phyloP scores from a whole-genome alignment of 2,113 vertebrate genomes.

The Gallinago undulata region DNA sequence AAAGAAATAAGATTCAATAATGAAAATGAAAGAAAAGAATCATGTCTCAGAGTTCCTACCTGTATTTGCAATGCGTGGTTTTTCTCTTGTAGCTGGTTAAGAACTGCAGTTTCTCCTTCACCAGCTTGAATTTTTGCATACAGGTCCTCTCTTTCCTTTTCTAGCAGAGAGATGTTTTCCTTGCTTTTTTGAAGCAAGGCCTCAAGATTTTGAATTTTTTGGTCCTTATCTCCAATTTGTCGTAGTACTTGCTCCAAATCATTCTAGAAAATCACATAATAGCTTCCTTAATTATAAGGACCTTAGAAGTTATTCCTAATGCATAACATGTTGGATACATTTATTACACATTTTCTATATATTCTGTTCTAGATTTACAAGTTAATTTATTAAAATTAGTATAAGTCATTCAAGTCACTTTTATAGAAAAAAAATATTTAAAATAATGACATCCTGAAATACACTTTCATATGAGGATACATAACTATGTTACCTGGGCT shows the following conservation, averaged over 20 bases:
- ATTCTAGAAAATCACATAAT: constrained; percentile 79
- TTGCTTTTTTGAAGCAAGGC: constrained; percentile 96
- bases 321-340: constrained; percentile 13
- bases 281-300: constrained; percentile 44
- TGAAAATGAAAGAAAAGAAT: background rate
- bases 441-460: background rate
- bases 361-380: background rate
- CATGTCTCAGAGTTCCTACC: constrained; percentile 56
- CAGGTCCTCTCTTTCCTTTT: constrained; percentile 93
- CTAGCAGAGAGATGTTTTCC: constrained; percentile 89
- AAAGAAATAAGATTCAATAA: background rate
- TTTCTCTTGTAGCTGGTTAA: constrained; percentile 96
- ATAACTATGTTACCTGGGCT: constrained; percentile 83
- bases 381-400: background rate
- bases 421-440: background rate
- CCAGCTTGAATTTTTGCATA: constrained; percentile 98
- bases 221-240: constrained; percentile 98
- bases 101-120: constrained; percentile 93
- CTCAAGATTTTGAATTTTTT: constrained; percentile 99
- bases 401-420: background rate
- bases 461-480: background rate
- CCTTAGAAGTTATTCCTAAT: constrained; percentile 25
- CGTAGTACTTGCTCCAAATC: constrained; percentile 97
- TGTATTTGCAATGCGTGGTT: constrained; percentile 92
- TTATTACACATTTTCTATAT: background rate